These are phyloP conservation scores for Callinectes sapidus DNA, from an alignment of 2,888 invertebrate species.

Conservation along the genomic window DNA sequence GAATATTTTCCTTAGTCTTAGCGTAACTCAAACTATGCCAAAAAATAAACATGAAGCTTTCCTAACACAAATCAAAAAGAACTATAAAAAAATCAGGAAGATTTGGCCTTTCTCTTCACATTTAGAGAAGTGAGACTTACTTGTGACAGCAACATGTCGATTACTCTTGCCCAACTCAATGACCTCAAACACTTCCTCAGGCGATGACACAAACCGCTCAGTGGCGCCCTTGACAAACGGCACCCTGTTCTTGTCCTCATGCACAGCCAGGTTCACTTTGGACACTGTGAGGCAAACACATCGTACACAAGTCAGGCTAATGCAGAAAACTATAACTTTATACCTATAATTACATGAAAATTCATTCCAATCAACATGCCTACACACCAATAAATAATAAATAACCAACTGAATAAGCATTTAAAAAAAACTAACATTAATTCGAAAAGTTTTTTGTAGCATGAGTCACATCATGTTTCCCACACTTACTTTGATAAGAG, in stretches of 20 bases:
- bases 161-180: constrained; percentile 99
- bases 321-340: background rate
- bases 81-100: background rate
- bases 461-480: background rate
- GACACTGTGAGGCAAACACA: constrained; percentile 81
- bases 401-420: too few relatives aligned
- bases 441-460: background rate
- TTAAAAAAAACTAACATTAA: background rate
- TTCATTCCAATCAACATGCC: too few relatives aligned
- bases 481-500: background rate
- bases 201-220: constrained; percentile 98
- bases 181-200: constrained; percentile 99
- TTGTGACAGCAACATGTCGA: constrained; percentile 99
- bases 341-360: background rate
- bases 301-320: background rate
- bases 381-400: too few relatives aligned
- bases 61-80: background rate
- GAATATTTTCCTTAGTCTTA: background rate
- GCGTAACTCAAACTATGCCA: background rate
- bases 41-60: background rate
- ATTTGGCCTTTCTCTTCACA: background rate
- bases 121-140: constrained; percentile 79
- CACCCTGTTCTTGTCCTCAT: constrained; percentile 99
- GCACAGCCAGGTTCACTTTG: constrained; percentile 98
- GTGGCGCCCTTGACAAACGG: constrained; percentile 99